phyloP scores from a whole-genome alignment of 2,797 vertebrate species.

The Phaenicophaeus curvirostris region DNA sequence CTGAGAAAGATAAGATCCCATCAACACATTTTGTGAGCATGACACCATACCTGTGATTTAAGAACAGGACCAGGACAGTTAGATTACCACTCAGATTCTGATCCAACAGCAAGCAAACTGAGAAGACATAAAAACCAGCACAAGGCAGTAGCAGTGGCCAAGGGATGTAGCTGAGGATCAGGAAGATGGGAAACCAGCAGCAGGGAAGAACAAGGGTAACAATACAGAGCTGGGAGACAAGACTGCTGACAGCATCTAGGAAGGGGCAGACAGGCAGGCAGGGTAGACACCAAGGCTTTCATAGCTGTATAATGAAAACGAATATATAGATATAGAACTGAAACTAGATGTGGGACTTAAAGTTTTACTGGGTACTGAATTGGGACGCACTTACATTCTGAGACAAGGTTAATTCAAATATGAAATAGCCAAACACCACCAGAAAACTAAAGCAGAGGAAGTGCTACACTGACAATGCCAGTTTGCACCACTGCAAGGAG shows the following conservation, averaged over 20 bases:
- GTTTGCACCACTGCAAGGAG: neutral
- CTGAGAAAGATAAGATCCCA: conserved; percentile 19
- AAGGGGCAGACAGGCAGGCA: neutral
- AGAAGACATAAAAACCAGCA: neutral
- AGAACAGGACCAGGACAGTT: neutral
- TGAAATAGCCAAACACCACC: neutral
- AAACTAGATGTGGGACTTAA: neutral
- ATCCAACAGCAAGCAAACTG: neutral
- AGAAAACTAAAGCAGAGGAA: neutral
- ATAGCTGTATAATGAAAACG: neutral
- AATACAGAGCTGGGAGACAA: neutral
- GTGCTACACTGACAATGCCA: neutral
- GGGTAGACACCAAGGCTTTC: neutral
- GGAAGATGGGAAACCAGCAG: neutral
- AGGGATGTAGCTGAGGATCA: neutral
- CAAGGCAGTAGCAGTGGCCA: neutral
- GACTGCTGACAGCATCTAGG: neutral
- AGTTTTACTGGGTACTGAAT: neutral
- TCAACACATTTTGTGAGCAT: neutral
- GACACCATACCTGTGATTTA: conserved; percentile 7
- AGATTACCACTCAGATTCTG: neutral
- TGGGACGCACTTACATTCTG: neutral
- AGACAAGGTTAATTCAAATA: neutral
- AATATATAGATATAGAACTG: neutral
- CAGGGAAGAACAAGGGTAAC: neutral